Evolutionary conservation across 2,797 vertebrate species (phyloP).

Genomic region (Silurus aristotelis): DNA sequence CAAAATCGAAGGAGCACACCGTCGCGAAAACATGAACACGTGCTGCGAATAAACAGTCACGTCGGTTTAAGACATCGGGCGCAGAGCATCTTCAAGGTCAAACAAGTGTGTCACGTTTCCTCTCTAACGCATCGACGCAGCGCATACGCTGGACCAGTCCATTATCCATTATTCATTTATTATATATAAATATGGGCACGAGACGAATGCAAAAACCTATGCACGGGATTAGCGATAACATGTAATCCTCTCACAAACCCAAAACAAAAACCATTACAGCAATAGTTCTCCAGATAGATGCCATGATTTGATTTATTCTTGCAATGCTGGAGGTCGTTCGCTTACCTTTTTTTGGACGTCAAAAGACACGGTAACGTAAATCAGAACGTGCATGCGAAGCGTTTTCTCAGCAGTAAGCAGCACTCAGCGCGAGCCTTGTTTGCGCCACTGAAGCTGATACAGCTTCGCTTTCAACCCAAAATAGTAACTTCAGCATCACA

Average conservation of each 20-base stretch:
- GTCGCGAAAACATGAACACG: conserved; percentile 51
- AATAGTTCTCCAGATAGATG: background rate
- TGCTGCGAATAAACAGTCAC: conserved; percentile 43
- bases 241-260: background rate
- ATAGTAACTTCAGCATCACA: conserved; percentile 55
- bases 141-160: background rate
- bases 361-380: background rate
- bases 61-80: conserved; percentile 2
- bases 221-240: background rate
- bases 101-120: conserved; percentile 49
- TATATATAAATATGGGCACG: background rate
- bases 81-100: conserved; percentile 59
- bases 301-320: background rate
- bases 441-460: conserved; percentile 34
- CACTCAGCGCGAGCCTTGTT: conserved; percentile 47
- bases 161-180: conserved; percentile 1
- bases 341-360: conserved; percentile 40
- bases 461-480: conserved; percentile 39
- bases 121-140: conserved; percentile 26
- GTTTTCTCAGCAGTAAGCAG: conserved; percentile 17
- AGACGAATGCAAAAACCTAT: background rate
- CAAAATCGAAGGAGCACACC: background rate
- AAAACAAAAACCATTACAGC: background rate
- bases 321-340: background rate
- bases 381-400: background rate